These are phyloP conservation scores for Physeter macrocephalus DNA, from an alignment of 2,113 vertebrate species.

Conservation along the genomic window DNA sequence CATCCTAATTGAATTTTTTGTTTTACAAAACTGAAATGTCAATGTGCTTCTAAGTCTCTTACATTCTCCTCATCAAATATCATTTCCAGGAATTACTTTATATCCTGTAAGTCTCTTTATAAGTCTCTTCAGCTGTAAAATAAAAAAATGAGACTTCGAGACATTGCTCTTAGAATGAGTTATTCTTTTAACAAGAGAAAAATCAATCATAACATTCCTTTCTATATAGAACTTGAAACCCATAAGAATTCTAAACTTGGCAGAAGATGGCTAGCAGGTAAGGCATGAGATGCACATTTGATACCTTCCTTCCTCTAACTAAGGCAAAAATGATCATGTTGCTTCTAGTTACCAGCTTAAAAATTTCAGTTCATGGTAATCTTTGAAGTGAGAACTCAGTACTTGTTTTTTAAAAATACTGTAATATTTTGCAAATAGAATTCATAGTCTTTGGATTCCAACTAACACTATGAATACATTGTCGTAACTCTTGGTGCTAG, in stretches of 20 bases:
- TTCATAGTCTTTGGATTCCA: constrained; percentile 41
- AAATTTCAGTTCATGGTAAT: neutral
- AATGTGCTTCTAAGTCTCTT: constrained; percentile 29
- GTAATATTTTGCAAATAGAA: constrained; percentile 23
- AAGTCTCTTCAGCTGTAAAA: constrained; percentile 42
- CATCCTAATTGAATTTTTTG: neutral
- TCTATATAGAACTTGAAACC: constrained; percentile 43
- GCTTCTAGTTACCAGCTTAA: neutral
- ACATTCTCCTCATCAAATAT: constrained; percentile 19
- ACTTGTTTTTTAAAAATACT: neutral
- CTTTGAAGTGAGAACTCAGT: constrained; percentile 17
- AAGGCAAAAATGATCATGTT: neutral
- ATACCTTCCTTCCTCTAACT: neutral
- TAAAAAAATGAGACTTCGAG: constrained; percentile 37
- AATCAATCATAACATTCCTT: constrained; percentile 40
- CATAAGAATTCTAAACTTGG: constrained; percentile 45
- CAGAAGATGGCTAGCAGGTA: neutral
- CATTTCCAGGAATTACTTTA: constrained; percentile 42
- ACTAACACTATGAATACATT: constrained; percentile 26
- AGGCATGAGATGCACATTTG: neutral
- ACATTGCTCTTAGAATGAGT: constrained; percentile 44
- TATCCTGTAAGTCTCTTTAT: constrained; percentile 33
- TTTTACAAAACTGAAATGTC: neutral
- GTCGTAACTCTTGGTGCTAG: neutral
- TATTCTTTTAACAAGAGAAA: constrained; percentile 44